These are phyloP conservation scores for Serripes groenlandicus DNA, from an alignment of 2,888 invertebrate genomes.

Conservation along the genomic window DNA sequence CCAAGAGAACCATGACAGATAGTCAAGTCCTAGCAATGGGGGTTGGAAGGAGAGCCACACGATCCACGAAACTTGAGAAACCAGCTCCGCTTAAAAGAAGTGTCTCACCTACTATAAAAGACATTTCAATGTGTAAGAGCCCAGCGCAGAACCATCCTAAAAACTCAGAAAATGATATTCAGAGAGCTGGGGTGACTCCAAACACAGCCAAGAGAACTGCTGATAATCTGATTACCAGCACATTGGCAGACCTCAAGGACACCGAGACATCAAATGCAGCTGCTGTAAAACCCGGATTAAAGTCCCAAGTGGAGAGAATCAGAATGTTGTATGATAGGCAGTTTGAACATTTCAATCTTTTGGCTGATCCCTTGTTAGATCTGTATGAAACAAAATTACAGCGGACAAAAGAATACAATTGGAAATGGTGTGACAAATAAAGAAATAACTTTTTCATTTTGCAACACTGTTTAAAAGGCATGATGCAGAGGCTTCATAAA, in stretches of 20 bases:
- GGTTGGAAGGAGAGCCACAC: background rate
- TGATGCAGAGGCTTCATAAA: too few relatives aligned
- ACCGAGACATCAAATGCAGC: background rate
- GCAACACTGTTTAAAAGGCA: too few relatives aligned
- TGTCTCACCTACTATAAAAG: background rate
- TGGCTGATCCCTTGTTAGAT: too few relatives aligned
- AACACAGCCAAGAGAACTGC: background rate
- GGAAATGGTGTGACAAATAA: too few relatives aligned
- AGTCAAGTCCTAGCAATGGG: background rate
- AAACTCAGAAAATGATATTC: too few relatives aligned
- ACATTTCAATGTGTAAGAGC: background rate
- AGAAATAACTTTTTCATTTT: too few relatives aligned
- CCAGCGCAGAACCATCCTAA: background rate
- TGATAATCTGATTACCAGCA: background rate
- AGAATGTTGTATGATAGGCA: too few relatives aligned
- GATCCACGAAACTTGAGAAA: background rate
- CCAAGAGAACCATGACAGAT: background rate
- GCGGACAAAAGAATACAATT: too few relatives aligned
- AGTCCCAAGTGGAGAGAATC: conserved; percentile 9
- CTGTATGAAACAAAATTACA: too few relatives aligned
- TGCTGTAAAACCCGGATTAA: background rate
- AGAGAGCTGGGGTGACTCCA: background rate
- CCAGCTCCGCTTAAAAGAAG: background rate
- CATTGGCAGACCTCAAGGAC: background rate
- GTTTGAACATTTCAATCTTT: too few relatives aligned